Evolutionary conservation across 2,888 invertebrate genomes (phyloP).

Genomic region (Diabrotica balteata): DNA sequence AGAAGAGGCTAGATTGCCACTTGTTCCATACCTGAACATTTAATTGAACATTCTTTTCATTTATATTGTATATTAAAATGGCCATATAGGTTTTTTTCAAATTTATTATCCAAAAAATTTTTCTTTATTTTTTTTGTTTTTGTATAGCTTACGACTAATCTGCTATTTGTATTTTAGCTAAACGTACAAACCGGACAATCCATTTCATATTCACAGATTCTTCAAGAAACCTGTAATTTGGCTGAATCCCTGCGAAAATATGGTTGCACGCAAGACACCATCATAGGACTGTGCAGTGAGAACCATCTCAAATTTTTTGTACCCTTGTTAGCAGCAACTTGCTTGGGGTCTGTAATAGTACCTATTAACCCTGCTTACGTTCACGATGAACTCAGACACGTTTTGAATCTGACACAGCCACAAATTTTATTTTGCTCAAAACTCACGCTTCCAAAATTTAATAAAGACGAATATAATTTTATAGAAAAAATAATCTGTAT

Average conservation of each 20-base stretch:
- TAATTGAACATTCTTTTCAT: too few species aligned
- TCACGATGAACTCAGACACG: slow-evolving; percentile 58
- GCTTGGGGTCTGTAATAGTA: slow-evolving; percentile 44
- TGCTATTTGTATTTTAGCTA: slow-evolving; percentile 38
- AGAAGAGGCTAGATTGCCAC: too few species aligned
- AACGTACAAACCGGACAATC: slow-evolving; percentile 43
- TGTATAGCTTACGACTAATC: too few species aligned
- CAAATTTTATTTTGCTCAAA: slow-evolving; percentile 71
- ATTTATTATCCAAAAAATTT: too few species aligned
- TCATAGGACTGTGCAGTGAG: slow-evolving; percentile 47
- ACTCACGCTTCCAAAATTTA: slow-evolving; percentile 63
- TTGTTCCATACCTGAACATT: too few species aligned
- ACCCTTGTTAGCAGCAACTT: slow-evolving; percentile 47
- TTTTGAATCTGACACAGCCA: slow-evolving; percentile 70
- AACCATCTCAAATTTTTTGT: slow-evolving; percentile 48
- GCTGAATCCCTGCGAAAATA: slow-evolving; percentile 43
- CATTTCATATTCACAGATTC: slow-evolving; percentile 42
- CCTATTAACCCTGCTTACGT: slow-evolving; percentile 48
- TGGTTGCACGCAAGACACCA: slow-evolving; percentile 41
- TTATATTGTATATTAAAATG: too few species aligned
- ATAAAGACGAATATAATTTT: slow-evolving; percentile 59
- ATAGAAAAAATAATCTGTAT: slow-evolving; percentile 66
- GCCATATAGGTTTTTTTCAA: too few species aligned
- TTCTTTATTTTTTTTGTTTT: too few species aligned
- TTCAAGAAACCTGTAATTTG: slow-evolving; percentile 42